Percentiles rank a stretch among this genome's conserved stretches.
Evolutionary conservation across 2,113 vertebrate genomes (phyloP).

Genomic region (Oryzias celebensis): DNA sequence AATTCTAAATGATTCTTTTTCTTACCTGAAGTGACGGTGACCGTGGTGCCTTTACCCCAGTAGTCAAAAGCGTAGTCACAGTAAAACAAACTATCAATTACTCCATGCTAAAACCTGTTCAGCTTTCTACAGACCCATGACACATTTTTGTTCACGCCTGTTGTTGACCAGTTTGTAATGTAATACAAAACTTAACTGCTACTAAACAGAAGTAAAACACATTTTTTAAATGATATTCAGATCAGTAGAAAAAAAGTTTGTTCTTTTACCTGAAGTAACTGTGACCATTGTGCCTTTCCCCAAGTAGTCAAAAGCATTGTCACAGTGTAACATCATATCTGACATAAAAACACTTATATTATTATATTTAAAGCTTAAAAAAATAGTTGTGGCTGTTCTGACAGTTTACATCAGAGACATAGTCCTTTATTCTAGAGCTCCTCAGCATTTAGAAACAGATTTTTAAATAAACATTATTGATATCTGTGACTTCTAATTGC

Average conservation of each 20-base stretch:
- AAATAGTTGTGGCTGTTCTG: background rate
- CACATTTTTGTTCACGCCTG: background rate
- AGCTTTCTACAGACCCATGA: background rate
- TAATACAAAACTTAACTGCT: background rate
- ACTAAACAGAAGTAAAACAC: too few species aligned
- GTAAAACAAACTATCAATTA: constrained; percentile 13
- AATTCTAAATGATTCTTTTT: constrained; percentile 8
- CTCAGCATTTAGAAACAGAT: too few species aligned
- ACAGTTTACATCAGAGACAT: too few species aligned
- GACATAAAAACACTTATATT: too few species aligned
- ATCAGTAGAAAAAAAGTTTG: too few species aligned
- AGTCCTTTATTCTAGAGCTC: too few species aligned
- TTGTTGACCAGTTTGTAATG: background rate
- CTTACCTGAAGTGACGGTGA: constrained; percentile 70
- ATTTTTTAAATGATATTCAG: too few species aligned
- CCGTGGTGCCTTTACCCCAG: constrained; percentile 50
- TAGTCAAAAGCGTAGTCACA: constrained; percentile 56
- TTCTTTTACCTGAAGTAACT: too few species aligned
- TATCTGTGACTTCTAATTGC: background rate
- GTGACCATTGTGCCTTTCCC: too few species aligned
- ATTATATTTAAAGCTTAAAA: too few species aligned
- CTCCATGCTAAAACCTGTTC: constrained; percentile 46
- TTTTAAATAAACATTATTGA: too few species aligned
- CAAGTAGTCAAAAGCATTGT: too few species aligned
- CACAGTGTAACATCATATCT: constrained; percentile 43